These are phyloP conservation scores for Rattus rattus DNA, from an alignment of 2,113 vertebrate species.

Conservation along the genomic window DNA sequence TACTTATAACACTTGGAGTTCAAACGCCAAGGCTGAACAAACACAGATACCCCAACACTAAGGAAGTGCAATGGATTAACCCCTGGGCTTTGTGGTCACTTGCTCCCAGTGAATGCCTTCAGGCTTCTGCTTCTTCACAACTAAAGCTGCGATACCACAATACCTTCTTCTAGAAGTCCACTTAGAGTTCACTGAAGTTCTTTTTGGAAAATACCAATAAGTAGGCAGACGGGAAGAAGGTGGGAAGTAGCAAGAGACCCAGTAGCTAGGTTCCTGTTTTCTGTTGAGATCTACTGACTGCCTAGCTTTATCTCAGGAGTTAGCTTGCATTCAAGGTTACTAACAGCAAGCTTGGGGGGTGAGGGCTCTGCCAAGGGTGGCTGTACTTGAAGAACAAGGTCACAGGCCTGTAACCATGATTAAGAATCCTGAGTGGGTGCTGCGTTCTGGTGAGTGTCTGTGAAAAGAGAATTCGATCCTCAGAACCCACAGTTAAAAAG, in stretches of 20 bases:
- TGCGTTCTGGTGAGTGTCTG: not conserved
- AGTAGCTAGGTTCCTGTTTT: not conserved
- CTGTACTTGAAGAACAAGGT: not conserved
- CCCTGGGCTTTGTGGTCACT: not conserved
- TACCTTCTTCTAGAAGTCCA: not conserved
- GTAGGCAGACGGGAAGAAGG: not conserved
- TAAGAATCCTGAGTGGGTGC: not conserved
- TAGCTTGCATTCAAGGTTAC: not conserved
- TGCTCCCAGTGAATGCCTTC: not conserved
- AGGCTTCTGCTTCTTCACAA: not conserved
- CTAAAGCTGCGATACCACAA: not conserved
- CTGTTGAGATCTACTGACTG: not conserved
- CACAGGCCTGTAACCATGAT: too few relatives aligned
- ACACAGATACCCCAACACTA: slow-evolving; percentile 16
- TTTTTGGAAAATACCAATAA: slow-evolving; percentile 43
- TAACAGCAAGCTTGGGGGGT: not conserved
- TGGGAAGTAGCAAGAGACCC: not conserved
- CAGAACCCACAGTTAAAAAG: not conserved
- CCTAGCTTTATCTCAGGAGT: not conserved
- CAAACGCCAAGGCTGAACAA: slow-evolving; percentile 47
- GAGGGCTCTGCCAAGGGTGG: not conserved
- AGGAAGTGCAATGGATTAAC: not conserved
- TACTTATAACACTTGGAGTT: slow-evolving; percentile 33
- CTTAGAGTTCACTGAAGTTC: not conserved
- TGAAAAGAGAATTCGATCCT: not conserved